Evolutionary conservation across 2,113 vertebrate species (phyloP).

Genomic region (Vidua chalybeata): DNA sequence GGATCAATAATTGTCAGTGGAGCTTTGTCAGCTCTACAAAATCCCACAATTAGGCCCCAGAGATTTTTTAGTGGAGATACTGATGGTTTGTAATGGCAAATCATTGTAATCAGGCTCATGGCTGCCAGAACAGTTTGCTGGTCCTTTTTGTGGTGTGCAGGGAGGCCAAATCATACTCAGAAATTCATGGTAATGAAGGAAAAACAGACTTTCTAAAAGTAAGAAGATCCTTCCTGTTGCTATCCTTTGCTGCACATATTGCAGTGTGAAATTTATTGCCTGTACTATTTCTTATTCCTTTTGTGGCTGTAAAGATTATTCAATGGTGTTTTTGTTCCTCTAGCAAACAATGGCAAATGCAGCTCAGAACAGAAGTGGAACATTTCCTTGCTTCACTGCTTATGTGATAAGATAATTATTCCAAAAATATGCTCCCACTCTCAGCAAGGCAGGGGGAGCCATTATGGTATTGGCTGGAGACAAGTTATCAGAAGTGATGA

Average conservation of each 20-base stretch:
- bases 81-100: neutral
- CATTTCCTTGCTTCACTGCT: neutral
- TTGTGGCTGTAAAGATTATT: neutral
- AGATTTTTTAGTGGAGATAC: neutral
- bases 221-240: neutral
- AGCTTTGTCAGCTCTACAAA: neutral
- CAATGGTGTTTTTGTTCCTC: neutral
- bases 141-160: neutral
- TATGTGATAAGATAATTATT: conserved; percentile 17
- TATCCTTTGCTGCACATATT: neutral
- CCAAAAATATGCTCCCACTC: neutral
- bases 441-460: neutral
- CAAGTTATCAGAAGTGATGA: neutral
- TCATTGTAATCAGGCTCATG: neutral
- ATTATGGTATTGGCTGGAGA: neutral
- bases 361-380: neutral
- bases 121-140: neutral
- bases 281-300: neutral
- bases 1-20: neutral
- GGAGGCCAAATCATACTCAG: neutral
- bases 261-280: neutral
- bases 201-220: neutral
- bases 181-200: neutral
- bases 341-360: conserved; percentile 16
- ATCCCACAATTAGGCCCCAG: neutral